These are phyloP conservation scores for Micropterix aruncella DNA, from an alignment of 2,888 invertebrate genomes.

Conservation along the genomic window DNA sequence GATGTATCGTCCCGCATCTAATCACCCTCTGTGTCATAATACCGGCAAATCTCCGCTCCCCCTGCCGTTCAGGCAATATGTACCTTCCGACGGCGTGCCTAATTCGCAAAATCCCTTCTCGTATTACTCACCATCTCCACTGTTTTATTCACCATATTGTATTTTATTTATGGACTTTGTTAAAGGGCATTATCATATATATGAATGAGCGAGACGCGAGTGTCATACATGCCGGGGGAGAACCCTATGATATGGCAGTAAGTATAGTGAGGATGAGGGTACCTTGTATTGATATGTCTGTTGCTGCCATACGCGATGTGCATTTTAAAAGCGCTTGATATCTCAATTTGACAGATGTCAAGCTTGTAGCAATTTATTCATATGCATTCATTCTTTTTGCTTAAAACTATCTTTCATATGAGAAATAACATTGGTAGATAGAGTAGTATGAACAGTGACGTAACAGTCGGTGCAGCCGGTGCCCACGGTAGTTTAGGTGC, in stretches of 20 bases:
- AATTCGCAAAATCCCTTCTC: neutral
- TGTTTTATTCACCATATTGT: slow-evolving; percentile 46
- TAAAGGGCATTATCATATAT: slow-evolving; percentile 8
- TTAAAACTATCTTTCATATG: no score
- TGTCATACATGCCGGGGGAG: neutral
- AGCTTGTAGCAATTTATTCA: no score
- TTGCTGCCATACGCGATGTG: slow-evolving; percentile 17
- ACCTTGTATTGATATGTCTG: slow-evolving; percentile 13
- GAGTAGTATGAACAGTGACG: no score
- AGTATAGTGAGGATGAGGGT: neutral
- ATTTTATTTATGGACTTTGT: slow-evolving; percentile 35
- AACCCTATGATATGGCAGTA: slow-evolving; percentile 15
- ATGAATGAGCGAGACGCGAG: slow-evolving; percentile 15
- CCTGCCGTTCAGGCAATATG: slow-evolving; percentile 1
- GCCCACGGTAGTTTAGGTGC: no score
- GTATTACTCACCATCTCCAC: slow-evolving; percentile 19
- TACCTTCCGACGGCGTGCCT: neutral
- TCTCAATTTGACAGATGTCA: neutral
- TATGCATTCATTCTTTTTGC: no score
- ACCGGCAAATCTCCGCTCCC: slow-evolving; percentile 9
- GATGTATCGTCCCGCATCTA: slow-evolving; percentile 5
- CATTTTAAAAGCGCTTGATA: neutral
- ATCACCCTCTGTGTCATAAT: slow-evolving; percentile 12
- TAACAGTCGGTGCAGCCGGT: no score
- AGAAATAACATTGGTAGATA: no score